Base-by-base conservation (phyloP, 2,888 invertebrate genomes). In the Napeogenes inachia region DNA sequence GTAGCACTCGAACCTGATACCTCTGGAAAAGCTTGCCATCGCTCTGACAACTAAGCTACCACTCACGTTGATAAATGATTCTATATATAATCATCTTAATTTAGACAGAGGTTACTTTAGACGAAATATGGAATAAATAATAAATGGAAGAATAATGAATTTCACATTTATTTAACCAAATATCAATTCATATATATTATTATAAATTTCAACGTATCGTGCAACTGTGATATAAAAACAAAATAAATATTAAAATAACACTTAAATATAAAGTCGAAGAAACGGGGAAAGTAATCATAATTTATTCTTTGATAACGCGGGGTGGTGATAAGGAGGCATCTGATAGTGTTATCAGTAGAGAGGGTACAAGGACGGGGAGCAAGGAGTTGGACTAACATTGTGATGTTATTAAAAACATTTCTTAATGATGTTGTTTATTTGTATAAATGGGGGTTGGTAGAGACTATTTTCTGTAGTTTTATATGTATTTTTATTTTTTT, bases 321-420 rank as follows among this genome's bases (percentile, higher is more conserved):
- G 71, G 69, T 67, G 80, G 73, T 75, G 80, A 83, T 83, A 82
- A 79, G 79, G 75, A 77, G 77, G 76, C 79, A 78, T 80, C 80
- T 80, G 85, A 84, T 85, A 82, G 76, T 76, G 71, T 80, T 87
- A 87, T 87, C 87, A 78, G 76, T 70, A 68, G 72, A 30, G 21
- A 30, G 50, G 50, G 50, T 30, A 12, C 50, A 30, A 73, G 71
- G 77, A 73, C 72, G 75, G 72, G 75, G 75, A 78, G 78, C 21
- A 50, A 50, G 50, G 50, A 50, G 13, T 33, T 13, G 6, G n/a
- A 33, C 55, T 55, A 55, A 30, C 30, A 50, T 50, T 50, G 2
- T 50, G 30, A 4, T 50, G 30, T 30, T 50, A 6, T 0, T 21
- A 21, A 21, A 21, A 0, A 21, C 21, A 21, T 21, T 21, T 30